phyloP scores from a whole-genome alignment of 2,113 vertebrate species.

The Notiomystis cincta region DNA sequence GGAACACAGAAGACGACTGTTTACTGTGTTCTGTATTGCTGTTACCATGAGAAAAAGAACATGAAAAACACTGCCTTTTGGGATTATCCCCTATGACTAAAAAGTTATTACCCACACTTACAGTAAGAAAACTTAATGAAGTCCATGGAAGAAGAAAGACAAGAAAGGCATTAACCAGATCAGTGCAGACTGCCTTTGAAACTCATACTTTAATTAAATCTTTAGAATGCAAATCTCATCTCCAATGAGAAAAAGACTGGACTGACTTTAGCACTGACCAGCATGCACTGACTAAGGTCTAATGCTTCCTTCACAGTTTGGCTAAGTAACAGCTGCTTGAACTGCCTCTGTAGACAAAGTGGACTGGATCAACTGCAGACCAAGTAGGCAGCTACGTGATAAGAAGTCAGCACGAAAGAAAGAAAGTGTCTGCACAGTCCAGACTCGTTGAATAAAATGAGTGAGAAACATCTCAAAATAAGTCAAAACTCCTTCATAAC shows the following conservation, averaged over 20 bases:
- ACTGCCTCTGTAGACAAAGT: neutral
- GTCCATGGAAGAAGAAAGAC: neutral
- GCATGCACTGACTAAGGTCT: neutral
- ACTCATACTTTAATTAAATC: neutral
- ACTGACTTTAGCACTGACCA: neutral
- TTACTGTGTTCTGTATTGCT: neutral
- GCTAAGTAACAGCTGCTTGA: neutral
- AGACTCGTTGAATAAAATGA: neutral
- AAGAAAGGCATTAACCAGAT: neutral
- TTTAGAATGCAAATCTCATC: neutral
- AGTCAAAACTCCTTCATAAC: neutral
- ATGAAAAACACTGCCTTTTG: neutral
- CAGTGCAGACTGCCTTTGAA: neutral
- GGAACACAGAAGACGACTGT: neutral
- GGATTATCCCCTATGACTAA: neutral
- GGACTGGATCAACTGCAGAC: rapidly evolving
- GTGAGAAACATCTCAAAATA: neutral
- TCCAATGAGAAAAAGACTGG: neutral
- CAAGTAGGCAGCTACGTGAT: neutral
- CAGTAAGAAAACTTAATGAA: neutral
- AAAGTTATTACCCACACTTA: neutral
- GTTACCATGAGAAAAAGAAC: neutral
- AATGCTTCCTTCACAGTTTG: neutral
- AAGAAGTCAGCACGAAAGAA: neutral
- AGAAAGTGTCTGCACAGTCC: neutral